Conservation (phyloP, 2,888 invertebrate genomes). For the Caenorhabditis sulstoni region DNA sequence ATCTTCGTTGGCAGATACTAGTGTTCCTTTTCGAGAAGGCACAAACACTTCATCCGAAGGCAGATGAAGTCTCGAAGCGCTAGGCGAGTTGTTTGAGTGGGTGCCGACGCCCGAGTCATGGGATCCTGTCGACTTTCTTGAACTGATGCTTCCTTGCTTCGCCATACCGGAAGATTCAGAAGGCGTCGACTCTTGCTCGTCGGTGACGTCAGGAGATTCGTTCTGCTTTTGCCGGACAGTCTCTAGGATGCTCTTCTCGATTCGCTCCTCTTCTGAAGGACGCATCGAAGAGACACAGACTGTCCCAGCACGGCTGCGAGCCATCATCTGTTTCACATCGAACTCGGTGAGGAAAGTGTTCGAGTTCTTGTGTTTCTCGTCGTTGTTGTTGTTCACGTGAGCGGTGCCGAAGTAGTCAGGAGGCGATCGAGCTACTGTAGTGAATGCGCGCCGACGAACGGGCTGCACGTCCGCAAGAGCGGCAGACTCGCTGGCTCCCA, state of each 20-base stretch:
- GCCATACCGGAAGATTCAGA: slow-evolving; percentile 26
- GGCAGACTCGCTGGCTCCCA: slow-evolving; percentile 60
- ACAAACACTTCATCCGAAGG: slow-evolving; percentile 26
- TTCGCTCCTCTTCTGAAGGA: slow-evolving; percentile 24
- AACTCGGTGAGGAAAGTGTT: slow-evolving; percentile 60
- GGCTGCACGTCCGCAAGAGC: neutral
- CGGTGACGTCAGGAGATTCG: neutral
- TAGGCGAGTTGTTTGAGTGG: slow-evolving; percentile 36
- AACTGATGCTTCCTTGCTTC: slow-evolving; percentile 43
- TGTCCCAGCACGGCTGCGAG: slow-evolving; percentile 45
- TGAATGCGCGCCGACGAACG: slow-evolving; percentile 42
- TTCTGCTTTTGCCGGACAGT: slow-evolving; percentile 17
- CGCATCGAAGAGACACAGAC: slow-evolving; percentile 41
- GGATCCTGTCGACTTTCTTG: slow-evolving; percentile 37
- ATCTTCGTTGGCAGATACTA: slow-evolving; percentile 41
- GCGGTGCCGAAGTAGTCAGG: slow-evolving; percentile 34
- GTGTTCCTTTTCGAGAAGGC: neutral
- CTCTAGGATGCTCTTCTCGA: slow-evolving; percentile 37
- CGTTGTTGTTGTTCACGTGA: slow-evolving; percentile 40
- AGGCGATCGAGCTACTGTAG: slow-evolving; percentile 18
- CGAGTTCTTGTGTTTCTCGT: slow-evolving; percentile 40
- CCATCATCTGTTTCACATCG: slow-evolving; percentile 69
- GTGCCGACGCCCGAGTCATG: slow-evolving; percentile 53
- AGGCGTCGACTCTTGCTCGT: slow-evolving; percentile 18
- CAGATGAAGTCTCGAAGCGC: slow-evolving; percentile 38